phyloP scores from a whole-genome alignment of 2,888 invertebrate genomes.

The Cantharis nigra region DNA sequence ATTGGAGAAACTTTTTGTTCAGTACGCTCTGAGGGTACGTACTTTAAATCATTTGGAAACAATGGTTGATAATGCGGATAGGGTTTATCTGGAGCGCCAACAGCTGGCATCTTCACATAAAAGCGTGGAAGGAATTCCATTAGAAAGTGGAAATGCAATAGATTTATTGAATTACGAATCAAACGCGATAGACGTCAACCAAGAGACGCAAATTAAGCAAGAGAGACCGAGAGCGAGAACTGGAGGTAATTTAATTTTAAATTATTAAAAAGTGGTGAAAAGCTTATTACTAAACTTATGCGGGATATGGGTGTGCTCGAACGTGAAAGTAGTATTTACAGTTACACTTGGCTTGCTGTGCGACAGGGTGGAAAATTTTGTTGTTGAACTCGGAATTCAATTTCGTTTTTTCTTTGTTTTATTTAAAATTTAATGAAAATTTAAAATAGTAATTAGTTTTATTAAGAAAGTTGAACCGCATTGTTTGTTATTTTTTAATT shows the following conservation, averaged over 20 bases:
- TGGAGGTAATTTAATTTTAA: constrained; percentile 55
- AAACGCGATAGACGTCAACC: constrained; percentile 35
- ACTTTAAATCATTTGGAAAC: constrained; percentile 88
- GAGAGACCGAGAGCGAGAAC: constrained; percentile 64
- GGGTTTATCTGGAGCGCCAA: constrained; percentile 76
- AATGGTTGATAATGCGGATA: constrained; percentile 80
- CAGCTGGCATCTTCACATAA: constrained; percentile 64
- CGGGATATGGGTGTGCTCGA: background rate
- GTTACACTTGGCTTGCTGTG: background rate
- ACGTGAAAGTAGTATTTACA: background rate
- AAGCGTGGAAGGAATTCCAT: constrained; percentile 61
- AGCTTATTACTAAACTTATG: background rate
- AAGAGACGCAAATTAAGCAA: constrained; percentile 48
- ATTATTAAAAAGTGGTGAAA: background rate
- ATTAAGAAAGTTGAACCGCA: background rate
- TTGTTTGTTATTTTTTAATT: background rate
- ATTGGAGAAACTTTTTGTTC: constrained; percentile 80
- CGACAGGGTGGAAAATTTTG: background rate
- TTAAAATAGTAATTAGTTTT: background rate
- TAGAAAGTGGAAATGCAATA: constrained; percentile 43
- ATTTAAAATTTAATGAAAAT: background rate
- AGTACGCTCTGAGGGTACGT: constrained; percentile 86
- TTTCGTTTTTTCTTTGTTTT: background rate
- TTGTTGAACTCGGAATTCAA: background rate
- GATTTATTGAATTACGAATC: constrained; percentile 44